These are phyloP conservation scores for Girardinichthys multiradiatus DNA, from an alignment of 2,113 vertebrate genomes.

Conservation along the genomic window DNA sequence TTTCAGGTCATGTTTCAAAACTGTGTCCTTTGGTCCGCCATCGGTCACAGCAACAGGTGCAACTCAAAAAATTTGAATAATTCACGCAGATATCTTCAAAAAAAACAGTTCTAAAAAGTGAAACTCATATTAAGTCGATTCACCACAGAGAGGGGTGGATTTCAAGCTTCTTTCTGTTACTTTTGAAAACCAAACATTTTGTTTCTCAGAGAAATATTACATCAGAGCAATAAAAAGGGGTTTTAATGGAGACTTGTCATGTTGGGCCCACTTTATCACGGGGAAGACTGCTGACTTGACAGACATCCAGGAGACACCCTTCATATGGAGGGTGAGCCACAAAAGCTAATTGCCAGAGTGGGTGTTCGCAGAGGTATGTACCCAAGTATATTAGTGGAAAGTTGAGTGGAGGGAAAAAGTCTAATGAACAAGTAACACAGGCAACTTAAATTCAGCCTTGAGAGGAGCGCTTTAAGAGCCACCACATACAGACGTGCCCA, in stretches of 20 bases:
- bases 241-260: background rate
- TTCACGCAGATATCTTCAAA: background rate
- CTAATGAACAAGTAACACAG: too few species aligned
- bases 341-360: too few species aligned
- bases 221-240: background rate
- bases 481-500: too few species aligned
- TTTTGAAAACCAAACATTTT: too few species aligned
- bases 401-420: background rate
- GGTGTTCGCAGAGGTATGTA: background rate
- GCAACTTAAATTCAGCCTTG: too few species aligned
- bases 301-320: background rate
- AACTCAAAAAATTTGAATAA: background rate
- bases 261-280: too few species aligned
- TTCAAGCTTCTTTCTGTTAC: too few species aligned
- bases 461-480: too few species aligned
- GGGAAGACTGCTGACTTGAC: background rate
- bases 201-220: too few species aligned
- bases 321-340: too few species aligned
- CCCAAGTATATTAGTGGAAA: background rate
- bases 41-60: background rate
- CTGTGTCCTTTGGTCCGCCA: background rate
- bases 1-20: slow-evolving; percentile 14
- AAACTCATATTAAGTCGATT: background rate
- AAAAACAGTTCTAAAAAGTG: background rate
- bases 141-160: too few species aligned